Evolutionary conservation across 1,140 invertebrate species (phyloP), one percentile per base, ranked within the genome.

Genomic region (Zaprionus taronus): DNA sequence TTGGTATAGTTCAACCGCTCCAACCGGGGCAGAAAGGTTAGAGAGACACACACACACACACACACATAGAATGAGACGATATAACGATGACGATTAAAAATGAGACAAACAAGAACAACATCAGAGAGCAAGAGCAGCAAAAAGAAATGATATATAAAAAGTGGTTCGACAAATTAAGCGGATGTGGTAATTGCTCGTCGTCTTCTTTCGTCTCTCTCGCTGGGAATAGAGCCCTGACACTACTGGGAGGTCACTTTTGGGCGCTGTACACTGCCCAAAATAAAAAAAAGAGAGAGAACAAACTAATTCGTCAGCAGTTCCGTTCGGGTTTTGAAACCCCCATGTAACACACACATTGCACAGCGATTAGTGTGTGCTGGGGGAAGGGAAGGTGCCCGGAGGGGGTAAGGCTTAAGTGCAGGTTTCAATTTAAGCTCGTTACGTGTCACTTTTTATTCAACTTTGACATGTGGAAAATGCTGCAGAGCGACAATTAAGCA

Each of bases 101-200:
- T 60, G 20, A 15, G 17, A 56, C 20, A 28, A 64, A 20, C 44
- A 41, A 53, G 11, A 55, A 41, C n/a, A 38, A 57, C 20, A 63
- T 17, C 34, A 63, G 12, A 38, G 28, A 51, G 7, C 11, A 60
- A 44, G 22, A 49, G 47, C 15, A 24, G 63, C 17, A 38, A 66
- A 36, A 51, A 51, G 20, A 20, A 51, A 51, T 51, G 47, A 51
- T 51, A 51, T 51, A 66, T 31, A 63, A 75, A 70, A 79, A 62
- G 58, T 80, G 63, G 72, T 79, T 85, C 72, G 75, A 74, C 83
- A 85, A 87, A 81, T 73, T 41, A 86, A 83, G 81, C 84, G 84
- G 84, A 89, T 89, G 84, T 86, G 63, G 77, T 79, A 87, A 87
- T 83, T 87, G 84, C 61, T 74, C 74, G 67, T 20, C 61, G 61